Evolutionary conservation across 2,888 invertebrate genomes (phyloP).

Genomic region (Drosophila mimetica): DNA sequence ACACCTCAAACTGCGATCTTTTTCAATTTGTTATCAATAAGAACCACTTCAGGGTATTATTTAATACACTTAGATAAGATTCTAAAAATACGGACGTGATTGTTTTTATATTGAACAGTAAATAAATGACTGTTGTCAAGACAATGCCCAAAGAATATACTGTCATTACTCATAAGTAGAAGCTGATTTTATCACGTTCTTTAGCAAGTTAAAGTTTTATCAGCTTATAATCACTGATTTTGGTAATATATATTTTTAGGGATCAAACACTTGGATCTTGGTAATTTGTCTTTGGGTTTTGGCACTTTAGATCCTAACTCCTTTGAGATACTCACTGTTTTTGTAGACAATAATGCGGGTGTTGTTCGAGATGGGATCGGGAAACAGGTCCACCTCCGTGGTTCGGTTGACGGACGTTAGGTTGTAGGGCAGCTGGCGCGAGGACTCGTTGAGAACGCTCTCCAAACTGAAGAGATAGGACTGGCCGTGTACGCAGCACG

Average conservation of each 20-base stretch:
- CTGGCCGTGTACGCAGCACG: constrained; percentile 75
- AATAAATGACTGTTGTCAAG: neutral
- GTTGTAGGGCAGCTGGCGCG: constrained; percentile 56
- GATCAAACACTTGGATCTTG: too few relatives aligned
- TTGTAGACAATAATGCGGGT: constrained; percentile 75
- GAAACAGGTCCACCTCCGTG: constrained; percentile 50
- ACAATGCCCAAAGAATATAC: too few relatives aligned
- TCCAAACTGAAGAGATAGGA: constrained; percentile 71
- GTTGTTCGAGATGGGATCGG: constrained; percentile 60
- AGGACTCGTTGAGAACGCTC: constrained; percentile 52
- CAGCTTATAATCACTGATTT: neutral
- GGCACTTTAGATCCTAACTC: neutral
- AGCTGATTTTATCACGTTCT: neutral
- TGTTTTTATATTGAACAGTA: neutral
- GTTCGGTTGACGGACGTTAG: constrained; percentile 49
- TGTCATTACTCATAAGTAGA: neutral
- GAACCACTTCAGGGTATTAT: neutral
- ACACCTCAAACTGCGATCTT: neutral
- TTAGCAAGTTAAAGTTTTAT: neutral
- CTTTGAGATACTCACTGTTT: constrained; percentile 68
- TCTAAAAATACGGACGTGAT: neutral
- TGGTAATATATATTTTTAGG: neutral
- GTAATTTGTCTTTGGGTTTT: neutral
- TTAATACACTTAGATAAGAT: neutral
- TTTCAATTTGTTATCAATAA: neutral